A percentile compares a stretch with the other conserved stretches of the same genome.
Evolutionary conservation across 2,797 vertebrate genomes (phyloP).

Genomic region (Chaetodon trifasciatus): DNA sequence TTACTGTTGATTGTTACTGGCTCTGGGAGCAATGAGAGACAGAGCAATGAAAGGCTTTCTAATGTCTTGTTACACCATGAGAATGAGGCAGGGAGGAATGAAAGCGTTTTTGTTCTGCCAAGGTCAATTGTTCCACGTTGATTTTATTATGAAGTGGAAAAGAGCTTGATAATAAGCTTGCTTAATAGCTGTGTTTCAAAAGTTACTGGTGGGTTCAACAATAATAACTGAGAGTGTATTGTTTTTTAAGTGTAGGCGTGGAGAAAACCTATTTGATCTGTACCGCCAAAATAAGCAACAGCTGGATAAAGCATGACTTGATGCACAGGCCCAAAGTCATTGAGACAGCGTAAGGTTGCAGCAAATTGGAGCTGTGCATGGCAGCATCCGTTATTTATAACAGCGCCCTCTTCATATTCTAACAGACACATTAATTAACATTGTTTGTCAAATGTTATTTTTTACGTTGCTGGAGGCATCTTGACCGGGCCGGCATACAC

Average conservation of each 20-base stretch:
- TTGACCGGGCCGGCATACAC: slow-evolving; percentile 46
- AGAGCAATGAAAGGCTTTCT: slow-evolving; percentile 53
- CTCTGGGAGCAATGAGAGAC: slow-evolving; percentile 40
- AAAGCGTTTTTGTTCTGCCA: slow-evolving; percentile 66
- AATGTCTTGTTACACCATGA: slow-evolving; percentile 62
- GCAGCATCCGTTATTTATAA: slow-evolving; percentile 64
- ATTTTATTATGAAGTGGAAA: slow-evolving; percentile 71
- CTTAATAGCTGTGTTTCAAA: slow-evolving; percentile 62
- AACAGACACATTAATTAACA: slow-evolving; percentile 63
- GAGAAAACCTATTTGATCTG: slow-evolving; percentile 45
- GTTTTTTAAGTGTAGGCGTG: slow-evolving; percentile 33
- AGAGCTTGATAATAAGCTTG: slow-evolving; percentile 56
- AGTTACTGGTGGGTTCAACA: slow-evolving; percentile 51
- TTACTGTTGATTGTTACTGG: slow-evolving; percentile 54
- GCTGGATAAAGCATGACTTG: slow-evolving; percentile 18
- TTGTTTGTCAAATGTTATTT: slow-evolving; percentile 47
- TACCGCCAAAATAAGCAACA: slow-evolving; percentile 35
- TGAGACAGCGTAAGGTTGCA: slow-evolving; percentile 14
- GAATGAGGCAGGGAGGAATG: slow-evolving; percentile 55
- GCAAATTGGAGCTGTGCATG: slow-evolving; percentile 39
- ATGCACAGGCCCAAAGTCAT: not conserved
- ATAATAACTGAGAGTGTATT: slow-evolving; percentile 32
- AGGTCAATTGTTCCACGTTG: slow-evolving; percentile 72
- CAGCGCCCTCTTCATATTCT: slow-evolving; percentile 40
- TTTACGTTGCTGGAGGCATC: slow-evolving; percentile 50